phyloP scores from a whole-genome alignment of 2,888 invertebrate species.

The Galerucella nymphaeae region DNA sequence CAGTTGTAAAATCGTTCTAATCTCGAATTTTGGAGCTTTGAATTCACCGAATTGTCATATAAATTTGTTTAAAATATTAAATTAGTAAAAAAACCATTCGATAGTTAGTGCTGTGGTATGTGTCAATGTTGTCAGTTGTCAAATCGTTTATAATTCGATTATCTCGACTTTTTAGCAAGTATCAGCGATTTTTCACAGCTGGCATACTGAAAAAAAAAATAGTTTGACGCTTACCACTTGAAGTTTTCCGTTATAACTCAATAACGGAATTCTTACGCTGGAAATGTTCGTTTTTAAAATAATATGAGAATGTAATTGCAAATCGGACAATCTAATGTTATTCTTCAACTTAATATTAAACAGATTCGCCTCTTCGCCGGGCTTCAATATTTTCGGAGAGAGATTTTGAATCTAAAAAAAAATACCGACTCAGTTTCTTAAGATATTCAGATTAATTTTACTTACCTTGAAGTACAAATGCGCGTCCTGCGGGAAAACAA shows the following conservation, averaged over 20 bases:
- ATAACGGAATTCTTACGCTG: slow-evolving; percentile 74
- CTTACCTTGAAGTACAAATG: slow-evolving; percentile 54
- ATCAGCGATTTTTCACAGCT: too few species aligned
- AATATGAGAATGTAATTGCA: slow-evolving; percentile 73
- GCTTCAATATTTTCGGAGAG: slow-evolving; percentile 70
- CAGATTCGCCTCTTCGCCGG: slow-evolving; percentile 70
- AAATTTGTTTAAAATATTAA: too few species aligned
- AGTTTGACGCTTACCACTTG: slow-evolving; percentile 65
- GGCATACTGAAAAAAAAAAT: neutral
- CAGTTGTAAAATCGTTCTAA: too few species aligned
- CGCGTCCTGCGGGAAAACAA: slow-evolving; percentile 73
- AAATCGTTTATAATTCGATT: too few species aligned
- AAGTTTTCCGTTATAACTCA: slow-evolving; percentile 80
- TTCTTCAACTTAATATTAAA: slow-evolving; percentile 70
- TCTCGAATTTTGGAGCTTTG: too few species aligned
- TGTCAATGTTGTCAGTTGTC: too few species aligned
- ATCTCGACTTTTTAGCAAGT: too few species aligned
- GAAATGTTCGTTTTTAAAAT: slow-evolving; percentile 81
- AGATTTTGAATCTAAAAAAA: slow-evolving; percentile 70
- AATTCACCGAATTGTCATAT: too few species aligned
- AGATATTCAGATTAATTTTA: neutral
- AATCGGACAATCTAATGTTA: slow-evolving; percentile 65
- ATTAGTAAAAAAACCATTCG: too few species aligned
- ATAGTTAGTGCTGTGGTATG: too few species aligned
- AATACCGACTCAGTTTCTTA: neutral